These are phyloP conservation scores for Psix sp. DNA, from an alignment of 1,140 invertebrate genomes.

Conservation along the genomic window DNA sequence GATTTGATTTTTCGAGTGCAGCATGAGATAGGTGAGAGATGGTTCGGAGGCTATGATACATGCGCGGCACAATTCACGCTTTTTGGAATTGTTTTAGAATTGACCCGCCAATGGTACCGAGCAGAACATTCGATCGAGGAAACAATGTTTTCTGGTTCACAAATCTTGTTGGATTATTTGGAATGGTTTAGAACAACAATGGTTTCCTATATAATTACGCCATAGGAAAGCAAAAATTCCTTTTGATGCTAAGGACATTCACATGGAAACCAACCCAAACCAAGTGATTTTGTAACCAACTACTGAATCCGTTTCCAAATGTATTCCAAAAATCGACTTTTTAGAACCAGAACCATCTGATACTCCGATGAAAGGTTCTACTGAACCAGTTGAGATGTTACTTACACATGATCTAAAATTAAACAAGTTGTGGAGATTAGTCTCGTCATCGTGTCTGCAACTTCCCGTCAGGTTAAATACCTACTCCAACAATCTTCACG, in stretches of 20 bases:
- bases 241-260: too few relatives aligned
- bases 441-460: conserved; percentile 32
- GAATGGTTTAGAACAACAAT: too few relatives aligned
- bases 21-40: conserved; percentile 41
- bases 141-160: background rate
- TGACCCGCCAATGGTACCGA: conserved; percentile 19
- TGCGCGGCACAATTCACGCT: conserved; percentile 48
- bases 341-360: conserved; percentile 3
- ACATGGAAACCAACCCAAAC: too few relatives aligned
- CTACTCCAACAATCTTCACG: conserved; percentile 32
- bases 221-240: too few relatives aligned
- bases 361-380: conserved; percentile 2
- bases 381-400: conserved; percentile 26
- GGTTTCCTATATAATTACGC: too few relatives aligned
- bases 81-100: conserved; percentile 38
- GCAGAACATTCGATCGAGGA: conserved; percentile 12
- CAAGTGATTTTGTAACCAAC: too few relatives aligned
- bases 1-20: conserved; percentile 21
- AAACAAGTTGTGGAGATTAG: conserved; percentile 38
- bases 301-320: too few relatives aligned
- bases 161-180: too few relatives aligned
- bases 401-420: conserved; percentile 61
- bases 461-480: conserved; percentile 36
- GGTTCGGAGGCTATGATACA: conserved; percentile 52
- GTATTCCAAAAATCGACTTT: background rate